Base-by-base conservation (phyloP, 2,113 vertebrate genomes). In the Dromaius novaehollandiae region DNA sequence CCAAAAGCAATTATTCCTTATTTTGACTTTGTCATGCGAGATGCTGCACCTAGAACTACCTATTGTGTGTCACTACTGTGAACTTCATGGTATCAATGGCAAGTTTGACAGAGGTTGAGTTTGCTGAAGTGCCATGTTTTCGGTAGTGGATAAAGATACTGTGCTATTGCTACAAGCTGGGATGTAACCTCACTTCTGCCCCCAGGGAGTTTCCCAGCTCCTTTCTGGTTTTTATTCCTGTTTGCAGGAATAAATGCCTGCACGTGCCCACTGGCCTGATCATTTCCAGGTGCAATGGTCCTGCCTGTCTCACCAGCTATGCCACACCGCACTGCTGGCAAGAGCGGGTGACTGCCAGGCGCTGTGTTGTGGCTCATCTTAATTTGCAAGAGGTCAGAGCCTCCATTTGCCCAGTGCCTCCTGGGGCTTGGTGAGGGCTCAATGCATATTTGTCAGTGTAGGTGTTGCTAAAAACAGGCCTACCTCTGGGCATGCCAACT, bases 361-460 rank as follows among this genome's bases (percentile, higher is more conserved):
- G 26, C 9, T 18, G 16, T 18, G 11, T 34, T 63, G 25, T 11
- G 46, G 36, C 40, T 32, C 4, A 2, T 25, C 5, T 1, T 19
- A 18, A 2, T 48, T n/a, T 36, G 8, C 9, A 75, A 69, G n/a
- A 28, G 18, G 5, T 60, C 3, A 2, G 44, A 48, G 24, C 22
- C 13, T 53, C 6, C 2, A 22, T 2, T 0, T 82, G 44, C 40
- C 68, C 40, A 66, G 66, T 64, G 48, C 60, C 8, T 82, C 34
- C 46, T 4, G 1, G 30, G 4, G 1, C 42, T 58, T 38, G 5
- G 0, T 0, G 40, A 36, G 83, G n/a, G 32, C 38, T 60, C 73
- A 6, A 0, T 0, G 3, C n/a, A 44, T 4, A 7, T 46, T 51
- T 53, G 6, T 3, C 3, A 3, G 22, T 13, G 3, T 0, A 1